A percentile compares a stretch with the other conserved stretches of the same genome.
Conservation (phyloP, 2,888 invertebrate genomes). For the Galeopsomyia nigrocyanea region DNA sequence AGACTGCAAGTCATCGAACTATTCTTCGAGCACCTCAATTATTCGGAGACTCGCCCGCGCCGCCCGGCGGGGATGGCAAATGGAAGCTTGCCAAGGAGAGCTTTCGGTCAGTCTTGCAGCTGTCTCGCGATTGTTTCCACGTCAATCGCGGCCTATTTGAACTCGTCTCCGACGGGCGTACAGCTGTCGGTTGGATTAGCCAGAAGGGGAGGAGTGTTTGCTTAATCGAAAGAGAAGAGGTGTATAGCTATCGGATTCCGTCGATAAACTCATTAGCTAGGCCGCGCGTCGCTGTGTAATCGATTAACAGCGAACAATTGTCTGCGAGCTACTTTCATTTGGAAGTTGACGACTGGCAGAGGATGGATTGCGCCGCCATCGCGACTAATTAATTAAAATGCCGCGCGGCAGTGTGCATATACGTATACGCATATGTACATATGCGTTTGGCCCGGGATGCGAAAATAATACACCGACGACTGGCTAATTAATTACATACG, state of each 20-base stretch:
- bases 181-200: conserved; percentile 28
- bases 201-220: neutral
- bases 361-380: conserved; percentile 3
- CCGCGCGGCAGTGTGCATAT: neutral
- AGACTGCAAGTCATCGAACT: too few relatives aligned
- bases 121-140: neutral
- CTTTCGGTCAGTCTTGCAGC: conserved; percentile 44
- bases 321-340: neutral
- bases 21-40: too few relatives aligned
- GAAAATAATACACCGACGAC: conserved; percentile 11
- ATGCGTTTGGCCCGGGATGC: neutral
- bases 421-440: neutral
- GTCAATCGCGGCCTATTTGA: conserved; percentile 14
- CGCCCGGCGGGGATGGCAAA: neutral
- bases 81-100: conserved; percentile 38
- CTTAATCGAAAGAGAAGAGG: conserved; percentile 10
- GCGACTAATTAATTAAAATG: conserved; percentile 40
- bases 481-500: conserved; percentile 32
- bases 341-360: conserved; percentile 6
- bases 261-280: conserved; percentile 28
- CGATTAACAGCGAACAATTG: neutral
- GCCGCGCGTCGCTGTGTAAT: too few relatives aligned
- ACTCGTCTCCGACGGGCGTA: conserved; percentile 20
- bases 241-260: neutral
- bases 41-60: too few relatives aligned